Percentiles rank a stretch among this genome's conserved stretches.
Evolutionary conservation across 2,113 vertebrate genomes (phyloP).

Genomic region (Podilymbus podiceps): DNA sequence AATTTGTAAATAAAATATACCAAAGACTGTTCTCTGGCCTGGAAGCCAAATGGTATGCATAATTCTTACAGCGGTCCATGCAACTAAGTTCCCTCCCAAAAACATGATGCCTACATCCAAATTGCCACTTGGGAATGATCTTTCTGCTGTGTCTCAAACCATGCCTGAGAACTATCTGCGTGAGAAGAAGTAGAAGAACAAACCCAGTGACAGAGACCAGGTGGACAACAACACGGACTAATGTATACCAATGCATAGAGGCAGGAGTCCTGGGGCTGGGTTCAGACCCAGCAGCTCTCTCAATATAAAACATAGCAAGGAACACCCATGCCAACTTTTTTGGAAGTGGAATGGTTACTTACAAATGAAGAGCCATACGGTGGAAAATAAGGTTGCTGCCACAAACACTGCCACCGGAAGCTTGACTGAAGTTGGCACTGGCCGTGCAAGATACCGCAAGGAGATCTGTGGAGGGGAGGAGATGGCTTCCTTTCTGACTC

Average conservation of each 20-base stretch:
- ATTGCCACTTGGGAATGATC: background rate
- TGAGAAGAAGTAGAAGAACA: background rate
- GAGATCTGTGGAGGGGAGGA: constrained; percentile 65
- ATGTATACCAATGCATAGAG: background rate
- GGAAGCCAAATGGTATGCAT: background rate
- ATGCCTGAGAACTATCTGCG: background rate
- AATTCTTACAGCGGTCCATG: background rate
- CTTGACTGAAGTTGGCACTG: constrained; percentile 53
- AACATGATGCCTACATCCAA: background rate
- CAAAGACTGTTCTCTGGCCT: background rate
- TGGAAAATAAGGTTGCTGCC: constrained; percentile 59
- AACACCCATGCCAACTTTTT: background rate
- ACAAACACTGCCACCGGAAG: constrained; percentile 61
- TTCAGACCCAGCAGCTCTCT: background rate
- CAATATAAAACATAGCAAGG: background rate
- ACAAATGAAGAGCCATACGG: constrained; percentile 75
- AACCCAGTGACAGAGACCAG: background rate
- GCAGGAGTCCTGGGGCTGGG: background rate
- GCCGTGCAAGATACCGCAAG: constrained; percentile 53
- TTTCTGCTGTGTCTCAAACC: background rate
- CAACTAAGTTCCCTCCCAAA: background rate
- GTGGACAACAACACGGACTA: rapidly evolving
- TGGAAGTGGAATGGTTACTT: constrained; percentile 20
- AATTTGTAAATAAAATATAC: background rate
- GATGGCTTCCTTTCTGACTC: constrained; percentile 24